phyloP scores from a whole-genome alignment of 2,888 invertebrate genomes.

The Agonum fuliginosum region DNA sequence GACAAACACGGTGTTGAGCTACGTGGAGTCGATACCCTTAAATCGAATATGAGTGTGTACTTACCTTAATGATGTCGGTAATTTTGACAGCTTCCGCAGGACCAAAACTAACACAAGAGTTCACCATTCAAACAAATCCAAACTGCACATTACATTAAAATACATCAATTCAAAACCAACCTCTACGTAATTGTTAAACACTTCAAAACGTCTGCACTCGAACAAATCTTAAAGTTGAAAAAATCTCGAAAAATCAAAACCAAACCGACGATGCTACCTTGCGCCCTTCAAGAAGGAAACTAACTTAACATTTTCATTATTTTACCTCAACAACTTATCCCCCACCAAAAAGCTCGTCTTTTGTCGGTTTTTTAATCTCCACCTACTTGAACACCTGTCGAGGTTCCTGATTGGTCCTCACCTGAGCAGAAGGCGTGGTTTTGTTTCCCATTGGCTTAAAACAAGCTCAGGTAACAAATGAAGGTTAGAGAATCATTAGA shows the following conservation, averaged over 20 bases:
- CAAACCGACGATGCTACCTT: constrained; percentile 13
- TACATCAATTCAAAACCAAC: background rate
- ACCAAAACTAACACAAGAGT: background rate
- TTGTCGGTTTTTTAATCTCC: constrained; percentile 35
- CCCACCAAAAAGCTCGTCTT: constrained; percentile 20
- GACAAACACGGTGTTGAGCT: too few relatives aligned
- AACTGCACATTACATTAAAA: constrained; percentile 3
- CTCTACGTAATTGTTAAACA: too few relatives aligned
- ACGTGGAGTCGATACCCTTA: too few relatives aligned
- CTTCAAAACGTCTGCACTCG: background rate
- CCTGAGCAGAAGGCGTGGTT: constrained; percentile 4
- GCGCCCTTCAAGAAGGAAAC: constrained; percentile 6
- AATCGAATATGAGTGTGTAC: background rate
- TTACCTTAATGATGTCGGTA: background rate
- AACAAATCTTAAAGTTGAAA: background rate
- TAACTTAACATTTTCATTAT: constrained; percentile 32
- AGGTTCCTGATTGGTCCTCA: background rate
- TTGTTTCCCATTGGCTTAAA: background rate
- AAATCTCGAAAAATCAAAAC: constrained; percentile 32
- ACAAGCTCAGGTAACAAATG: constrained; percentile 20
- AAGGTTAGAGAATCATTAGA: constrained; percentile 31
- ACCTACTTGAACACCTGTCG: constrained; percentile 19
- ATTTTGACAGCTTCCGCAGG: background rate
- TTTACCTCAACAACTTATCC: constrained; percentile 11
- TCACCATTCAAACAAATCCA: background rate